These are phyloP conservation scores for Acanthosepion pharaonis DNA, from an alignment of 2,888 invertebrate species.

Conservation along the genomic window DNA sequence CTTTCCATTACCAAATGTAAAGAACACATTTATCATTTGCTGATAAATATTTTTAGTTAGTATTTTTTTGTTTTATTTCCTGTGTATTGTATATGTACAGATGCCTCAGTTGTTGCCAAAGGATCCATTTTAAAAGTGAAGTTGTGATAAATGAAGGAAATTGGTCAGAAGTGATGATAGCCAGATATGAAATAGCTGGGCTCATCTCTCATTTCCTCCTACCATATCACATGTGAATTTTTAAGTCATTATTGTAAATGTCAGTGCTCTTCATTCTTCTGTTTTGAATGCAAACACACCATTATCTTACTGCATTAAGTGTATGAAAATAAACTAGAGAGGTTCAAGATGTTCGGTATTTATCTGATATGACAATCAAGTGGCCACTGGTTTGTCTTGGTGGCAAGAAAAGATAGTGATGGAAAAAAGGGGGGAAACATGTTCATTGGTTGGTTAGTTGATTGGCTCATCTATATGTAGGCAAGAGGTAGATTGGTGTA, in stretches of 20 bases:
- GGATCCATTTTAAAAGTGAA: neutral
- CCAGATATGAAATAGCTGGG: neutral
- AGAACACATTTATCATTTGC: too few relatives aligned
- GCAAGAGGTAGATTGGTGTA: too few relatives aligned
- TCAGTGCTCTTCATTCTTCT: neutral
- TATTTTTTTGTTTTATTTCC: too few relatives aligned
- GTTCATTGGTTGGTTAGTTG: neutral
- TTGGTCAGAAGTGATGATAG: neutral
- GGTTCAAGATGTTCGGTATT: neutral
- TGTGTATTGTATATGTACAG: too few relatives aligned
- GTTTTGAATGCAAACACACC: neutral
- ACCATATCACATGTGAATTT: neutral
- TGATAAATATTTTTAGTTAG: too few relatives aligned
- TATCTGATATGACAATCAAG: neutral
- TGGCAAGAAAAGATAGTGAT: neutral
- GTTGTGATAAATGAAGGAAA: neutral
- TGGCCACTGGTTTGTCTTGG: neutral
- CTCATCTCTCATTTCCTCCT: neutral
- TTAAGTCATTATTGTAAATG: neutral
- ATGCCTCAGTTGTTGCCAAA: neutral
- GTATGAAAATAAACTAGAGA: neutral
- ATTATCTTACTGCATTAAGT: neutral
- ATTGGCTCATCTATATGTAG: too few relatives aligned
- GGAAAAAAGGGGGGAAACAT: neutral
- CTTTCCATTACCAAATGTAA: too few relatives aligned